phyloP scores from a whole-genome alignment of 1,140 invertebrate species.

The Drosophila simulans region DNA sequence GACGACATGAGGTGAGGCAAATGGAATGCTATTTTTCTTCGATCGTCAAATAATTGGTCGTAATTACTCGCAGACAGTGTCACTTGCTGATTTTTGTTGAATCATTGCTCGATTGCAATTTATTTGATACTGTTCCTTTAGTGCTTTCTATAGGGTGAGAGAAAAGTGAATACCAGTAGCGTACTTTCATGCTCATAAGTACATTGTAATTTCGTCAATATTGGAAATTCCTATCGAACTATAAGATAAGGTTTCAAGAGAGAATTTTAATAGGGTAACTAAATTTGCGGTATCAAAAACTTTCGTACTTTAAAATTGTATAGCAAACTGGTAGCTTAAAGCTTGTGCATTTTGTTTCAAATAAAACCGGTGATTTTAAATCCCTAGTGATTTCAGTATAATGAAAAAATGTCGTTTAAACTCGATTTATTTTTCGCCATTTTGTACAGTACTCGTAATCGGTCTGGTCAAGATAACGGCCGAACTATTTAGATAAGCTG shows the following conservation, averaged over 20 bases:
- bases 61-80: conserved; percentile 15
- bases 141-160: background rate
- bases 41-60: conserved; percentile 32
- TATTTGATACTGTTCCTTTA: conserved; percentile 2
- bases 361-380: background rate
- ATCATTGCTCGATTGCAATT: conserved; percentile 8
- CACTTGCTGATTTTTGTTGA: background rate
- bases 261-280: too few species aligned
- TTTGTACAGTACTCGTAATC: conserved; percentile 26
- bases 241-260: too few species aligned
- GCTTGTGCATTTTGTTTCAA: background rate
- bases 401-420: background rate
- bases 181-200: too few species aligned
- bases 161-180: too few species aligned
- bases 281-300: too few species aligned
- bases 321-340: too few species aligned
- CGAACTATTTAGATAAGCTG: conserved; percentile 63
- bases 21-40: conserved; percentile 22
- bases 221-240: too few species aligned
- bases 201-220: too few species aligned
- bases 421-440: conserved; percentile 14
- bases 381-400: background rate
- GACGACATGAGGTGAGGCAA: conserved; percentile 32
- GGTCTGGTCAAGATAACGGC: conserved; percentile 38
- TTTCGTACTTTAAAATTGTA: too few species aligned